Base-by-base conservation (phyloP, 2,888 invertebrate genomes). In the Eupithecia pulchellata region DNA sequence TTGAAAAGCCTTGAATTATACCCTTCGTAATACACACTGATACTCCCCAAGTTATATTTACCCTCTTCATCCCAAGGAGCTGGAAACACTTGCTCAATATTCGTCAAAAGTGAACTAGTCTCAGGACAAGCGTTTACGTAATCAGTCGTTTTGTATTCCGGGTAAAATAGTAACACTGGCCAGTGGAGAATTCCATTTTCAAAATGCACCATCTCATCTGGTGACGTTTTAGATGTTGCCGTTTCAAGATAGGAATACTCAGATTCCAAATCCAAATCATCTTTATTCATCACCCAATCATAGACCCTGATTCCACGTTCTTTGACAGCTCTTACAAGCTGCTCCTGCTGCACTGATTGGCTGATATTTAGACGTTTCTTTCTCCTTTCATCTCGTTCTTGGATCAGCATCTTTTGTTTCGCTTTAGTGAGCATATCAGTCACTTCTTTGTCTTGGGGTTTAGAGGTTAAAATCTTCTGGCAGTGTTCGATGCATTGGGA, bases 91-190 rank as follows among this genome's bases (percentile, higher is more conserved):
- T 96, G 95, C 52, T 93, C 88, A 47, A 92, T 79, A 52, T 89
- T 90, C 71, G 78, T 83, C 1, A 86, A 86, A 86, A 95, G 96
- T 94, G 94, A 91, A 0, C 95, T 95, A 79, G 96, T 95, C 90
- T 99, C 98, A 13, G 96, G 95, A 82, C 98, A 97, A 71, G 95
- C 95, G 86, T 97, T 96, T 55, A 99, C 95, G 80, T 98, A 97
- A 89, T 99, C 99, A 64, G 98, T 97, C 81, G 97, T 96, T 71
- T 96, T 95, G 83, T 96, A 96, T 89, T 99, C 98, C 0, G 99
- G 99, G 89, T 99, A 99, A 14, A 98, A 91, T 78, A 99, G 96
- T 25, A 98, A 93, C 0, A 98, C 96, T 0, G 99, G 99, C 99
- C 99, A 99, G 65, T 96, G 91, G 14, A 99, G 89, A 17, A 91